Evolutionary conservation across 2,888 invertebrate species (phyloP).

Genomic region (Clivina fossor): DNA sequence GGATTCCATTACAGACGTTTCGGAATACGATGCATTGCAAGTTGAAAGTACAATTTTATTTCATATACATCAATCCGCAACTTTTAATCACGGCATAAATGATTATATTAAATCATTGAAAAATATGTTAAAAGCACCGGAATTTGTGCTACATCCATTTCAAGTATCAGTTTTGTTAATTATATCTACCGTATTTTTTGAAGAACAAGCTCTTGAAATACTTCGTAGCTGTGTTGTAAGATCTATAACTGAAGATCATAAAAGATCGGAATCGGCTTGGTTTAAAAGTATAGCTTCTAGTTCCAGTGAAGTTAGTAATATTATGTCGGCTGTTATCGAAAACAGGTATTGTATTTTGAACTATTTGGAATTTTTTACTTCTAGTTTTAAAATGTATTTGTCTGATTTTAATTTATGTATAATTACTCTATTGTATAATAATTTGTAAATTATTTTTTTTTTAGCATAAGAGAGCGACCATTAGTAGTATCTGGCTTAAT

Average conservation of each 20-base stretch:
- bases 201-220: slow-evolving; percentile 54
- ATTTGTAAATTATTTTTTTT: slow-evolving; percentile 38
- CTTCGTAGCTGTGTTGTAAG: slow-evolving; percentile 47
- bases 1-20: slow-evolving; percentile 50
- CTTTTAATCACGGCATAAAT: slow-evolving; percentile 52
- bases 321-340: slow-evolving; percentile 54
- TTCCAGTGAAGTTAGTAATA: slow-evolving; percentile 49
- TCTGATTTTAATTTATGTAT: too few species aligned
- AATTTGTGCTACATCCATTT: slow-evolving; percentile 64
- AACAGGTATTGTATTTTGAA: slow-evolving; percentile 51
- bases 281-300: slow-evolving; percentile 54
- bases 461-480: slow-evolving; percentile 55
- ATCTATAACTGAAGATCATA: slow-evolving; percentile 48
- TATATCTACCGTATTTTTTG: slow-evolving; percentile 55
- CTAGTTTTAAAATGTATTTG: too few species aligned
- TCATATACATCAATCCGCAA: slow-evolving; percentile 56
- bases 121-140: slow-evolving; percentile 58
- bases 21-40: slow-evolving; percentile 58
- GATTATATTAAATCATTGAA: slow-evolving; percentile 55
- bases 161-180: slow-evolving; percentile 62
- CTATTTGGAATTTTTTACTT: slow-evolving; percentile 9
- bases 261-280: slow-evolving; percentile 56
- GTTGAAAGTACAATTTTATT: slow-evolving; percentile 64
- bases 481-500: slow-evolving; percentile 54
- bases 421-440: too few species aligned